These are phyloP conservation scores for Epizoanthus rinbou DNA, from an alignment of 92 coral and sea anemone species.

Conservation along the genomic window DNA sequence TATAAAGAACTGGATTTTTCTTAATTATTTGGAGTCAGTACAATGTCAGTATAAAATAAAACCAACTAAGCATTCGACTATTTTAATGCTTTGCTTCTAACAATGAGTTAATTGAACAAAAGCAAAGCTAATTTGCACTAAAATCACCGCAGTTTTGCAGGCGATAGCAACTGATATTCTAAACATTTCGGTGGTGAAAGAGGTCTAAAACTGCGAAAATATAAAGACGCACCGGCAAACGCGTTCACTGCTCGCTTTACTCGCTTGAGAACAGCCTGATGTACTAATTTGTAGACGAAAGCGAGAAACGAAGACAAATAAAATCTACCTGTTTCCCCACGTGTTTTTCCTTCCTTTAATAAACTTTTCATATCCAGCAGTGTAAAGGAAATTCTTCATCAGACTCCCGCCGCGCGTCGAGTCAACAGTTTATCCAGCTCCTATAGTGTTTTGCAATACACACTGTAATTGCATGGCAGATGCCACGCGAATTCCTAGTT, in stretches of 20 bases:
- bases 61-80: neutral
- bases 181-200: neutral
- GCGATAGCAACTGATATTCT: neutral
- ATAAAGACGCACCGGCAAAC: neutral
- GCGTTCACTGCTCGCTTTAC: neutral
- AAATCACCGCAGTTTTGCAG: neutral
- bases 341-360: slow-evolving; percentile 5
- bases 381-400: slow-evolving; percentile 19
- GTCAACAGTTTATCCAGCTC: slow-evolving; percentile 1
- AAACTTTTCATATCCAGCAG: slow-evolving; percentile 21
- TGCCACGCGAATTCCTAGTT: slow-evolving; percentile 41
- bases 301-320: slow-evolving; percentile 4
- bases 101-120: neutral
- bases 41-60: neutral
- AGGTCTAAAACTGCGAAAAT: neutral
- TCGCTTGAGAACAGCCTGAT: neutral
- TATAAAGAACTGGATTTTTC: too few species aligned
- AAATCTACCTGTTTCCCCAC: slow-evolving; percentile 21
- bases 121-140: neutral
- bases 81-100: neutral
- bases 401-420: slow-evolving; percentile 13
- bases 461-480: slow-evolving; percentile 11
- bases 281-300: neutral
- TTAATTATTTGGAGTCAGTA: neutral
- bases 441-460: slow-evolving; percentile 20